Percentiles rank a stretch among this genome's conserved stretches.
Conservation (phyloP, 2,888 invertebrate species). For the Tachina fera region DNA sequence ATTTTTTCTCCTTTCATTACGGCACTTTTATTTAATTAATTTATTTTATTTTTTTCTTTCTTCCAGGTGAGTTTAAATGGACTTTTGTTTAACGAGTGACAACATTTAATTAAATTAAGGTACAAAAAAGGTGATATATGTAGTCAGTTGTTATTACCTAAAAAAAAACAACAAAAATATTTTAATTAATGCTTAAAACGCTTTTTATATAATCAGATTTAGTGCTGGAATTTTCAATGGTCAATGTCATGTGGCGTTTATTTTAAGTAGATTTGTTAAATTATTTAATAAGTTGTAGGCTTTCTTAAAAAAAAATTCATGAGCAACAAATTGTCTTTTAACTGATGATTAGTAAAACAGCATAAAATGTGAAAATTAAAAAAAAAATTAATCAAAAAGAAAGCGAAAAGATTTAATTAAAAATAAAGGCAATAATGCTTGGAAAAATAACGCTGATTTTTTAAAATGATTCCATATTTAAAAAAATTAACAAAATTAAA, state of each 20-base stretch:
- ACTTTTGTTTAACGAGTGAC: neutral
- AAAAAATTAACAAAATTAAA: too few relatives aligned
- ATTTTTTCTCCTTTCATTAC: constrained; percentile 2
- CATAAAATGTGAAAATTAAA: too few relatives aligned
- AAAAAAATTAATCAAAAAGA: too few relatives aligned
- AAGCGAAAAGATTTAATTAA: too few relatives aligned
- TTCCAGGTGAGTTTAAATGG: constrained; percentile 47
- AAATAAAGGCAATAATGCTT: too few relatives aligned
- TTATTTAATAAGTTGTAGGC: too few relatives aligned
- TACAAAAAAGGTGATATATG: neutral
- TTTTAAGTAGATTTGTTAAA: neutral
- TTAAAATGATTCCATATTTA: too few relatives aligned
- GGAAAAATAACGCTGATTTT: too few relatives aligned
- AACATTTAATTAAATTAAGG: constrained; percentile 29
- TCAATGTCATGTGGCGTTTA: neutral
- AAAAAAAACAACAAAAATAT: neutral
- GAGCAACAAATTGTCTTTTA: too few relatives aligned
- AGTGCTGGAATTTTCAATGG: neutral
- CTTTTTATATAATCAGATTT: neutral
- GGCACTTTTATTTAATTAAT: constrained; percentile 23
- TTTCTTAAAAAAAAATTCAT: too few relatives aligned
- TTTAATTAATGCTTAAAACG: neutral
- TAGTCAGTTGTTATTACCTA: neutral
- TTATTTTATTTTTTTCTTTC: constrained; percentile 7
- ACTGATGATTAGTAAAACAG: too few relatives aligned